phyloP scores from a whole-genome alignment of 2,797 vertebrate genomes.

The Discoglossus pictus region DNA sequence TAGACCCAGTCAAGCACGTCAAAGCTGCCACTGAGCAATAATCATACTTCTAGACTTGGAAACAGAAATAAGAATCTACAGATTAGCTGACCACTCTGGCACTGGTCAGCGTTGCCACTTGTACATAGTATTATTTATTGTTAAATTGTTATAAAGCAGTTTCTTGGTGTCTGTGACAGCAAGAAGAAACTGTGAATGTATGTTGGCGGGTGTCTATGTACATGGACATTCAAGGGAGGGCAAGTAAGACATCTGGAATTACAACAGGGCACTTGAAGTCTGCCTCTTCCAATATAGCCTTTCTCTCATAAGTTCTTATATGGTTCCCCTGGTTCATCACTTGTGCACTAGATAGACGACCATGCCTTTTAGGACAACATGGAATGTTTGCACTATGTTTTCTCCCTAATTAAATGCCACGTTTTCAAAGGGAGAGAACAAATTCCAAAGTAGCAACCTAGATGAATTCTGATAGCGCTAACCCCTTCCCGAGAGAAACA shows the following conservation, averaged over 20 bases:
- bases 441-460: constrained; percentile 27
- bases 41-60: background rate
- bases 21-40: constrained; percentile 41
- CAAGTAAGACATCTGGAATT: constrained; percentile 5
- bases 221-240: background rate
- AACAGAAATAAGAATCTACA: background rate
- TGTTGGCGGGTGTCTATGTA: constrained; percentile 7
- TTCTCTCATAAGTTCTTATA: background rate
- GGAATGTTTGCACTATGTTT: constrained; percentile 48
- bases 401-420: constrained; percentile 23
- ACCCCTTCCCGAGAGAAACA: constrained; percentile 12
- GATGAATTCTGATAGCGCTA: constrained; percentile 23
- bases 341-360: constrained; percentile 36
- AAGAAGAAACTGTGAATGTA: constrained; percentile 42
- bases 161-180: constrained; percentile 49
- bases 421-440: constrained; percentile 7
- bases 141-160: constrained; percentile 23
- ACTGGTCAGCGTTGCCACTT: constrained; percentile 26
- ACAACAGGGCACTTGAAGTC: constrained; percentile 10
- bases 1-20: constrained; percentile 1
- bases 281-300: constrained; percentile 9
- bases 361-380: constrained; percentile 36
- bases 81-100: constrained; percentile 21
- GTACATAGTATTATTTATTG: constrained; percentile 46
- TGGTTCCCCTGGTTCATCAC: constrained; percentile 1